phyloP scores from a whole-genome alignment of 1,140 invertebrate genomes.

The Drosophila pruinosa region DNA sequence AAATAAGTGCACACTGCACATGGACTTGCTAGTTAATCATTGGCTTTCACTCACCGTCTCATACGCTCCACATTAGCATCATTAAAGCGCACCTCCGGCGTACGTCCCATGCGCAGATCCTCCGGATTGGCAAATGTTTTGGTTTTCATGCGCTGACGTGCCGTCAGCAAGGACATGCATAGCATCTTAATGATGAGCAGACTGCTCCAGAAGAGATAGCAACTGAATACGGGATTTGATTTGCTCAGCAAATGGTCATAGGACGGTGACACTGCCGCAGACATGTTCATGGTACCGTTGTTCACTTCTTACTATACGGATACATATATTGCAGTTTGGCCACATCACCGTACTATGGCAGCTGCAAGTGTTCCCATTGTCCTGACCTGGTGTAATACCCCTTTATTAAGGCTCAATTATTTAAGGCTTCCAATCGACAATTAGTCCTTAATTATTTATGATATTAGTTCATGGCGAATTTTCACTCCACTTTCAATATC shows the following conservation, averaged over 20 bases:
- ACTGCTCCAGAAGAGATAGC: constrained; percentile 83
- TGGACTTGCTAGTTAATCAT: too few relatives aligned
- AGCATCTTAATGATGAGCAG: constrained; percentile 84
- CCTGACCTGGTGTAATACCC: constrained; percentile 12
- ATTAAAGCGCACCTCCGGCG: constrained; percentile 55
- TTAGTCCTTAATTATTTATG: not conserved
- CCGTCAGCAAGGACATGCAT: constrained; percentile 84
- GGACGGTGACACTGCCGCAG: not conserved
- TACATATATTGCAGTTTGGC: not conserved
- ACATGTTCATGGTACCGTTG: constrained; percentile 22
- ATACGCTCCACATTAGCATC: constrained; percentile 68
- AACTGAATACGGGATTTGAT: constrained; percentile 82
- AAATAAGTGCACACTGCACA: too few relatives aligned
- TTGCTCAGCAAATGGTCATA: constrained; percentile 35
- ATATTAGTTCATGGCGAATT: too few relatives aligned
- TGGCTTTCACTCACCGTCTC: constrained; percentile 52
- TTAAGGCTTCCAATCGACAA: not conserved
- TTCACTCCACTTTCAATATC: too few relatives aligned
- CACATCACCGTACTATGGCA: not conserved
- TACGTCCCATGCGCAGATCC: constrained; percentile 46
- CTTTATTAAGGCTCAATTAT: not conserved
- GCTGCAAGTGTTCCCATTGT: constrained; percentile 8
- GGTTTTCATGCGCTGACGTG: constrained; percentile 82
- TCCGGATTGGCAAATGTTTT: constrained; percentile 70
- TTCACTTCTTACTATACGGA: constrained; percentile 10